Base-by-base conservation (phyloP, 2,797 vertebrate genomes). In the Chelonia mydas region DNA sequence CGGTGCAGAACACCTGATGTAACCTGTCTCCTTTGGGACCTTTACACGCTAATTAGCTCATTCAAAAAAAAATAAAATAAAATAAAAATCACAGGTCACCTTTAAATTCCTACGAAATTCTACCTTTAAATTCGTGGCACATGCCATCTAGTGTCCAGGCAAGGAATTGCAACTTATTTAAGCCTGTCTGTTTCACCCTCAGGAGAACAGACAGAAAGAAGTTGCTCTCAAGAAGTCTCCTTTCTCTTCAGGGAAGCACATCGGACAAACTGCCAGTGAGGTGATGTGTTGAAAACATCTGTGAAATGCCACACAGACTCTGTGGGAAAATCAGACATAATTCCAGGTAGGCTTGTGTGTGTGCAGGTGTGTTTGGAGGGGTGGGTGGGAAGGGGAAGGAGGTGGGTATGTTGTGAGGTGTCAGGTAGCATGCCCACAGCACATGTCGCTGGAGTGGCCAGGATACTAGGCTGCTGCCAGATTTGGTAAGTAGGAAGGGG, bases 91-190 rank as follows among this genome's bases (percentile, higher is more conserved):
- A 84, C 95, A 65, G 87, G 54, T 82, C 78, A 19, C 83, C 94
- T 86, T 57, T 4, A 86, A 27, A 90, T 65, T 81, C 88, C 89
- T 96, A 49, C 45, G 31, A 49, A n/a, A n/a, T n/a, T n/a, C n/a
- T n/a, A n/a, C n/a, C n/a, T n/a, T n/a, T n/a, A n/a, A n/a, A n/a
- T 27, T 77, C 80, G 94, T 92, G 7, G 53, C 83, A 94, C 92
- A 90, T 96, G 96, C 96, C 97, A 96, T 78, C 96, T 96, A 96
- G 96, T 85, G 96, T 95, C 96, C 96, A 27, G 94, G 41, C 0
- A 88, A 50, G 91, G 96, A 81, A 97, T 76, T 92, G 94, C 94
- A 84, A 87, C 90, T 92, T 93, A 76, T 78, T 95, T 95, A 86
- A 95, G 74, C 41, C 25, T 84, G 11, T 37, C n/a, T 72, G 93